These are phyloP conservation scores for Prunella strophiata DNA, from an alignment of 2,797 vertebrate genomes.

Conservation along the genomic window DNA sequence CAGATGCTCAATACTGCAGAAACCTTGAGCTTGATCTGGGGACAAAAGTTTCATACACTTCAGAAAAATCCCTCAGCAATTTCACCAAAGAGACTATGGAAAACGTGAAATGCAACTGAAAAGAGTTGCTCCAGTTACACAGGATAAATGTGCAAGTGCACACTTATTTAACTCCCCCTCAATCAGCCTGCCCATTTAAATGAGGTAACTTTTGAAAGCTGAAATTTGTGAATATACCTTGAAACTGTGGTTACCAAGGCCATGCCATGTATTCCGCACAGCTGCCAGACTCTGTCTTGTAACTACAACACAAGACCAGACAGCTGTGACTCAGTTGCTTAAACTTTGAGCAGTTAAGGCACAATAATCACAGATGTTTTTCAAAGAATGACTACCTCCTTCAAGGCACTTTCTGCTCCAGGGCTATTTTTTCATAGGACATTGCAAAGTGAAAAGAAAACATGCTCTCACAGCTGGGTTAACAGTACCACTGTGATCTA, in stretches of 20 bases:
- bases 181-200: background rate
- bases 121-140: background rate
- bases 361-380: background rate
- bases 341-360: background rate
- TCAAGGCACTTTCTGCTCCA: background rate
- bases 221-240: background rate
- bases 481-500: background rate
- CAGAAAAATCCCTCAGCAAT: background rate
- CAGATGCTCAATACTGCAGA: background rate
- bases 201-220: background rate
- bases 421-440: background rate
- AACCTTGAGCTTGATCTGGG: background rate
- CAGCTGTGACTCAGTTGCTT: background rate
- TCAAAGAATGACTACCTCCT: background rate
- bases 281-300: background rate
- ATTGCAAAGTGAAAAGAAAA: background rate
- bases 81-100: background rate
- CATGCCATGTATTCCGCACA: background rate
- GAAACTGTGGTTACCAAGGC: background rate
- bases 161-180: background rate
- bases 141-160: accelerated
- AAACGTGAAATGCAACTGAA: background rate
- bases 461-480: background rate
- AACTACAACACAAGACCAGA: background rate
- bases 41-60: background rate